Base-by-base conservation (phyloP, 2,797 vertebrate genomes). In the Furcifer pardalis region DNA sequence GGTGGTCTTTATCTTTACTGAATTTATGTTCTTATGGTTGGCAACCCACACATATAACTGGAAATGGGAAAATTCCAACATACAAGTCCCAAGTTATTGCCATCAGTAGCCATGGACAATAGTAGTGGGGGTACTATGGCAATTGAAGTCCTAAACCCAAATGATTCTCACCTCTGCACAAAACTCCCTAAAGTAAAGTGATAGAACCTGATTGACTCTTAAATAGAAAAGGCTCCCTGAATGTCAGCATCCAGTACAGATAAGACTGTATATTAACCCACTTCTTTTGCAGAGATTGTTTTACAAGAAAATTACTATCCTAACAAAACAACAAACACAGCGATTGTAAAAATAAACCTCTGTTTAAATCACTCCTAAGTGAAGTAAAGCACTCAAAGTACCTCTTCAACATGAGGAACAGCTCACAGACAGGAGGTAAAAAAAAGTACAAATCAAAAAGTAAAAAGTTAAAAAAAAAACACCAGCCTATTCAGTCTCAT, bases 341-440 rank as follows among this genome's bases (percentile, higher is more conserved):
- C 66, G 52, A 65, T 90, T 82, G 27, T 9, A 88, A 92, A 91
- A 49, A 79, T 49, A 88, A 92, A 89, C 81, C 86, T 89, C 88
- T 84, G 80, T 84, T 86, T 90, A 77, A 76, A 79, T 83, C 40
- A 40, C 27, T 72, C 42, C 13, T 63, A 62, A 89, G 82, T 81
- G 88, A 89, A 90, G 87, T 77, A 88, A 91, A 84, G 88, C 88
- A 81, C 62, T 91, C 86, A 62, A 60, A 91, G 89, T 87, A 91
- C 87, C 84, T 89, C 89, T 88, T 62, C 83, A 88, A 56, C 65
- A 40, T 17, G 84, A 87, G 78, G 85, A 91, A 81, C 88, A 89
- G 85, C 90, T 88, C 86, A 1, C 9, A 7, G 0, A 88, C 85
- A 9, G 7, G 35, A 56, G 1, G 1, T 7, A 5, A 17, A 37